A percentile compares a stretch with the other conserved stretches of the same genome.
phyloP scores from a whole-genome alignment of 92 coral and sea anemone species.

The Scolanthus callimorphus region DNA sequence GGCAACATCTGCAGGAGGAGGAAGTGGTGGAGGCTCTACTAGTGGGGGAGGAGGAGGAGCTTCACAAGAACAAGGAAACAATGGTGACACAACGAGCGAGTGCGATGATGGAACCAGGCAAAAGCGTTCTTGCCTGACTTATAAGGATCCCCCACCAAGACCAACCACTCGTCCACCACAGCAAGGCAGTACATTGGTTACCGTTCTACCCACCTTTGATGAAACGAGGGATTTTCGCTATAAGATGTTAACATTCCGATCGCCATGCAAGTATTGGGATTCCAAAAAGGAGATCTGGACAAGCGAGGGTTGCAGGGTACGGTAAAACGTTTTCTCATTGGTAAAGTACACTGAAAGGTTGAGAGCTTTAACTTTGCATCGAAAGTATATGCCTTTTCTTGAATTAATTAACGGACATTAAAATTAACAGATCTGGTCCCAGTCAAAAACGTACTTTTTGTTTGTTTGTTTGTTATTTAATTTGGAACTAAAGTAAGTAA shows the following conservation, averaged over 20 bases:
- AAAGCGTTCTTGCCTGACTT: slow-evolving; percentile 46
- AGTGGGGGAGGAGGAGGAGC: slow-evolving; percentile 4
- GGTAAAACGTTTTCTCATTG: slow-evolving; percentile 7
- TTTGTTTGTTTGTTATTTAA: too few relatives aligned
- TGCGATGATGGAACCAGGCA: slow-evolving; percentile 9
- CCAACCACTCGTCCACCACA: slow-evolving; percentile 15
- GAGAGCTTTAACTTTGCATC: too few relatives aligned
- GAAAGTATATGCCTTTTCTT: too few relatives aligned
- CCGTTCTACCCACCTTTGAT: slow-evolving; percentile 24
- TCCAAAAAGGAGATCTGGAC: slow-evolving; percentile 39
- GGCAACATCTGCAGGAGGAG: neutral
- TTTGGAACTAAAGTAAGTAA: too few relatives aligned
- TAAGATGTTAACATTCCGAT: slow-evolving; percentile 26
- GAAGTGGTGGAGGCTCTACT: slow-evolving; percentile 3
- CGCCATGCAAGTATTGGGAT: slow-evolving; percentile 66
- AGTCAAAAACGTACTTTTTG: too few relatives aligned
- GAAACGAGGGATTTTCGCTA: slow-evolving; percentile 27
- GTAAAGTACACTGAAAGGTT: neutral
- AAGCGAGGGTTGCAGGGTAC: slow-evolving; percentile 53
- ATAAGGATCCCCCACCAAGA: slow-evolving; percentile 55
- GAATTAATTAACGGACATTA: too few relatives aligned
- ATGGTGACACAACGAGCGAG: too few relatives aligned
- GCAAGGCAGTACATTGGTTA: slow-evolving; percentile 4
- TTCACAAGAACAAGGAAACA: too few relatives aligned
- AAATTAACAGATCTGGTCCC: too few relatives aligned